Percentiles rank a stretch among this genome's conserved stretches.
phyloP scores from a whole-genome alignment of 2,797 vertebrate species.

The Leucoraja ocellata region DNA sequence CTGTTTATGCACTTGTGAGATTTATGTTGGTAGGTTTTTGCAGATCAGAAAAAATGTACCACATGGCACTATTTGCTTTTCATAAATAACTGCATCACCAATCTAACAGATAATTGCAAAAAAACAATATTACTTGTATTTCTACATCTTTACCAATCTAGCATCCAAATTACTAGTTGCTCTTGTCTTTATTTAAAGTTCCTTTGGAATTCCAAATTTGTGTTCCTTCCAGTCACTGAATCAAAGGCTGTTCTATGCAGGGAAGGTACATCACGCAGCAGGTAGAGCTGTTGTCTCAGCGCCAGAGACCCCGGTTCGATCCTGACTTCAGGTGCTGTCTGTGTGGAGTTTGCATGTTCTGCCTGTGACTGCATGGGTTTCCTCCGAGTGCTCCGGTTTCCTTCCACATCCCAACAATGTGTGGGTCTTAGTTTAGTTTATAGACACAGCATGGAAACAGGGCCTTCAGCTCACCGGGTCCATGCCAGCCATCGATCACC shows the following conservation, averaged over 20 bases:
- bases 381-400: no score
- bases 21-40: background rate
- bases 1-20: background rate
- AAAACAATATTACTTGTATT: conserved; percentile 7
- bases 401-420: no score
- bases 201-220: background rate
- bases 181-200: background rate
- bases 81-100: background rate
- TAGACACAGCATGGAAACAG: no score
- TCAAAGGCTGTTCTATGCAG: background rate
- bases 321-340: no score
- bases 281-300: no score
- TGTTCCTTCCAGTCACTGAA: background rate
- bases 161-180: background rate
- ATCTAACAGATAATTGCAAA: background rate
- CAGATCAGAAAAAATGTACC: conserved; percentile 15
- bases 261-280: no score
- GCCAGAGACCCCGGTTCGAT: no score
- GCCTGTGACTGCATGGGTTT: no score
- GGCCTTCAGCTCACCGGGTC: no score
- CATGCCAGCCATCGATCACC: no score
- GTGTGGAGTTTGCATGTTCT: no score
- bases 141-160: background rate
- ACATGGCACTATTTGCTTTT: conserved; percentile 28
- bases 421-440: no score